Evolutionary conservation across 2,888 invertebrate species (phyloP), one percentile per base, ranked within the genome.

Genomic region (Drosophila emarginata): DNA sequence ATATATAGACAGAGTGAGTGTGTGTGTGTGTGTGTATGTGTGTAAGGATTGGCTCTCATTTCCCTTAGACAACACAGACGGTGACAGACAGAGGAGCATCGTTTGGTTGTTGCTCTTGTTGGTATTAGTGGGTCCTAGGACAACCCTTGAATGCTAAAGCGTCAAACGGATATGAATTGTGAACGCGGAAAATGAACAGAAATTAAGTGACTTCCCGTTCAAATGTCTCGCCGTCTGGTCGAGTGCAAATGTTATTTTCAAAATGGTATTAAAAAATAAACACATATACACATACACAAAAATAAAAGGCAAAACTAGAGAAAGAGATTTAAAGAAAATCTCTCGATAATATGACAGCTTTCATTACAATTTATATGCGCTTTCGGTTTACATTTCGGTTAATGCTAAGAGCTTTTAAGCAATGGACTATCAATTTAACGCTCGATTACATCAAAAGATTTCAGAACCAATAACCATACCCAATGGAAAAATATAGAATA

Each of bases 191-290:
- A 90, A 88, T 79, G 85, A 80, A 89, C 80, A 77, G 79, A 90
- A 90, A 90, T 91, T 90, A 90, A 90, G 87, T 86, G 84, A 91
- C 91, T 90, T 91, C 91, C 45, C 90, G 91, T 86, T 89, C 81
- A 82, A 88, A 80, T 68, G 91, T 90, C 90, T 90, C 89, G 90
- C 90, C 90, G 90, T 90, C 91, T 90, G 89, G 89, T 56, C 76
- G 61, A 60, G 61, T 61, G 56, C 74, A 78, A 84, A 68, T 74
- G 69, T 75, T 73, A 78, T 79, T 87, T 74, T 63, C 64, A 68
- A 71, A 45, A 45, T 45, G 45, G 45, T 77, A 66, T 57, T 54
- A 69, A 39, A 7, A 51, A 64, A 52, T 45, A 45, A 52, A 7
- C 12, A 37, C 9, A 4, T 18, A 15, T 6, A 14, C 9, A 28